Conservation (phyloP, 1,140 invertebrate species). For the Zaprionus nigranus region DNA sequence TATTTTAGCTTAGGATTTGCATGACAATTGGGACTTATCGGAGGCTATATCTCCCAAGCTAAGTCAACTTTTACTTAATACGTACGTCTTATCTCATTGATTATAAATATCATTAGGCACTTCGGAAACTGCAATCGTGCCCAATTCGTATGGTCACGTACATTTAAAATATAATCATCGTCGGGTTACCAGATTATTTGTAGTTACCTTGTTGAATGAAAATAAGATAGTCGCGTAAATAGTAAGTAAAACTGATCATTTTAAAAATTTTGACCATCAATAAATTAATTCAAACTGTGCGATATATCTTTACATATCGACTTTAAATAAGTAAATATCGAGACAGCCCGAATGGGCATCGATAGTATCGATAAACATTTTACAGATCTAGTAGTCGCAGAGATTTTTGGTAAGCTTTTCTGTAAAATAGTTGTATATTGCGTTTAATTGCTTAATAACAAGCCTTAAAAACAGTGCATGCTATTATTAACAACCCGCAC, state of each 20-base stretch:
- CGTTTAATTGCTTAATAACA: slow-evolving; percentile 6
- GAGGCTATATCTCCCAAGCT: no score
- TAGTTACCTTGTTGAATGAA: no score
- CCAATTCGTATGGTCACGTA: no score
- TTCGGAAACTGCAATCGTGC: no score
- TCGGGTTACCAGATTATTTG: no score
- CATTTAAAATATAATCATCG: no score
- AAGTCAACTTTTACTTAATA: no score
- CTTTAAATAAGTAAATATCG: background rate
- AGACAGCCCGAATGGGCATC: background rate
- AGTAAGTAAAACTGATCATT: background rate
- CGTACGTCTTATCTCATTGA: no score
- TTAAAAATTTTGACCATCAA: background rate
- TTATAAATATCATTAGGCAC: no score
- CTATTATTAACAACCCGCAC: slow-evolving; percentile 1
- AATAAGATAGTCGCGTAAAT: no score
- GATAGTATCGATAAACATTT: slow-evolving; percentile 34
- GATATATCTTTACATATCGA: background rate
- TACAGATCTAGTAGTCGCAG: slow-evolving; percentile 53
- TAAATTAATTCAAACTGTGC: background rate
- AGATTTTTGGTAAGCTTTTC: slow-evolving; percentile 75
- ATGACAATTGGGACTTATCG: no score
- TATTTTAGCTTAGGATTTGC: no score
- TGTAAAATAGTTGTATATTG: slow-evolving; percentile 23
- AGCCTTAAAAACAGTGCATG: background rate